Evolutionary conservation across 2,888 invertebrate species (phyloP).

Genomic region (Hoplodrina blanda): DNA sequence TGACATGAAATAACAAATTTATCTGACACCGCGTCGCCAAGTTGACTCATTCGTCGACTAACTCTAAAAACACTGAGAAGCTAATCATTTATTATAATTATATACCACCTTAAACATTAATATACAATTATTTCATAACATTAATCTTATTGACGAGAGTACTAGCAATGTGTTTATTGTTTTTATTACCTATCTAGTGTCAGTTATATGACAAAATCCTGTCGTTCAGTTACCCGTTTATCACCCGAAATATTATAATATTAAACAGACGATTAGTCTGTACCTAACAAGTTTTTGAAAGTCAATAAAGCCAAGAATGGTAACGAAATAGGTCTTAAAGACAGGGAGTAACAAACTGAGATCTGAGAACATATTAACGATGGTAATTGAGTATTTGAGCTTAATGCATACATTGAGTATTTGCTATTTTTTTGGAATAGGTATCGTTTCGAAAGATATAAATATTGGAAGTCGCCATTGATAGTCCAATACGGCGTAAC

Average conservation of each 20-base stretch:
- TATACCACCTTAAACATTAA: conserved; percentile 77
- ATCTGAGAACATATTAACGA: conserved; percentile 32
- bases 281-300: conserved; percentile 58
- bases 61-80: conserved; percentile 91
- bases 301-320: conserved; percentile 46
- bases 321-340: conserved; percentile 59
- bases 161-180: conserved; percentile 86
- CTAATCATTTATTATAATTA: conserved; percentile 77
- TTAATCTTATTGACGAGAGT: conserved; percentile 79
- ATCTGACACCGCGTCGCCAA: conserved; percentile 85
- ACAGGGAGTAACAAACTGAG: conserved; percentile 45
- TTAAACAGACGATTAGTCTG: conserved; percentile 59
- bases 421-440: conserved; percentile 16
- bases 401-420: conserved; percentile 36
- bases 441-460: conserved; percentile 8
- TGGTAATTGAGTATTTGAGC: conserved; percentile 39
- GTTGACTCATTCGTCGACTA: conserved; percentile 90
- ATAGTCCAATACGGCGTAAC: no score
- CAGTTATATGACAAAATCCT: conserved; percentile 75
- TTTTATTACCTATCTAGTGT: conserved; percentile 88
- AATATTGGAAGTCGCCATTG: background rate
- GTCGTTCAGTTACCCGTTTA: conserved; percentile 86
- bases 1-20: conserved; percentile 80
- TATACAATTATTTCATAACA: conserved; percentile 72
- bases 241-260: conserved; percentile 82